Evolutionary conservation across 2,113 vertebrate genomes (phyloP), one percentile per base, ranked within the genome.

Genomic region (Gadus chalcogrammus): DNA sequence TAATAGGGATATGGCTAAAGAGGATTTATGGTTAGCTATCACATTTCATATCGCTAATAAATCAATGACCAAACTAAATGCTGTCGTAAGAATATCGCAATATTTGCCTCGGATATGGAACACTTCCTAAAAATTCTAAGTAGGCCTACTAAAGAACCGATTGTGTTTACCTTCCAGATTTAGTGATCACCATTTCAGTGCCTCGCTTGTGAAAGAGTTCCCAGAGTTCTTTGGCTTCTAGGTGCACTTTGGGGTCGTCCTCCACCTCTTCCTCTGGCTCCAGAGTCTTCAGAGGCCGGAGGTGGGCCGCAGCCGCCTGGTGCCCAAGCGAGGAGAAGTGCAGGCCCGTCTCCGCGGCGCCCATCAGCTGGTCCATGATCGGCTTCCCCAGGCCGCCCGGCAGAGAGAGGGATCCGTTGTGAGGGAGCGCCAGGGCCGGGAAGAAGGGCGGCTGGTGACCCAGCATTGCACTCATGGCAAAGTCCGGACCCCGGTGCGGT

Each of bases 141-240:
- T 16, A 20, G 20, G 20, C 20, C 20, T 20, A 56, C 5, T 8
- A 42, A 6, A 9, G 42, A 48, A 68, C 20, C 60, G 7, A 17
- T 64, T 15, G 61, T 18, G 58, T 75, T 93, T 94, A 99, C 97
- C 97, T 99, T 94, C 97, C 97, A 3, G 97, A 99, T 92, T 99
- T 99, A 48, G 97, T 99, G 88, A 99, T 99, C 86, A 99, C 97
- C 97, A 99, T 99, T 91, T 99, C 97, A 1, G 97, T 99, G 76
- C 97, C 97, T 80, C 93, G 91, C 89, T 98, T 98, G 91, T 99
- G 97, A 89, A 99, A 99, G 72, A 97, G 95, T 67, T 99, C 97
- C 97, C 97, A 99, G 75, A 99, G 96, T 68, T 99, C 97, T 84
- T 98, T 98, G 72, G 96, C 96, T 93, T 99, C 97, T 81, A 99